Conservation (phyloP, 2,113 vertebrate genomes). For the Siniperca chuatsi region DNA sequence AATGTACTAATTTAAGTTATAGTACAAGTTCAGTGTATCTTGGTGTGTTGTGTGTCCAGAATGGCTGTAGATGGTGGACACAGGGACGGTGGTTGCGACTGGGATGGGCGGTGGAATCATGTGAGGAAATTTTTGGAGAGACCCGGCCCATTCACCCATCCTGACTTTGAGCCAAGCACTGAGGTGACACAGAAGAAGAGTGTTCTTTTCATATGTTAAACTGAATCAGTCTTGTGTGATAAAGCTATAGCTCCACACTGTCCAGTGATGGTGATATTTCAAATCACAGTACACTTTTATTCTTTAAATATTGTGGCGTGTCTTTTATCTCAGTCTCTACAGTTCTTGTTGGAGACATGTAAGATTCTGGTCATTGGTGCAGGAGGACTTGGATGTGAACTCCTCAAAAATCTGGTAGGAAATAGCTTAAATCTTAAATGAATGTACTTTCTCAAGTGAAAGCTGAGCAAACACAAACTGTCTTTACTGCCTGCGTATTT, state of each 20-base stretch:
- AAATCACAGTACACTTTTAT: not conserved
- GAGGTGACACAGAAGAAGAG: conserved; percentile 85
- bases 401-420: conserved; percentile 95
- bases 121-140: conserved; percentile 97
- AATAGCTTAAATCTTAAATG: not conserved
- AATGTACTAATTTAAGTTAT: not conserved
- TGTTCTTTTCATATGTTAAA: not conserved
- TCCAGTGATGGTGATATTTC: not conserved
- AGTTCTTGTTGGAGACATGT: conserved; percentile 95
- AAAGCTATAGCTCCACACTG: not conserved
- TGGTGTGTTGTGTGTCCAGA: conserved; percentile 89
- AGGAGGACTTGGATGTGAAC: conserved; percentile 96
- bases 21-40: conserved; percentile 33
- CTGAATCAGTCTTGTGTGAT: not conserved
- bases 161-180: conserved; percentile 97
- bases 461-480: not conserved
- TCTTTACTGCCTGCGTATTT: not conserved
- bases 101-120: conserved; percentile 98
- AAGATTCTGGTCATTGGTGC: conserved; percentile 96
- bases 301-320: not conserved
- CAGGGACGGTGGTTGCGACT: conserved; percentile 90
- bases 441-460: not conserved
- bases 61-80: conserved; percentile 98
- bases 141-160: conserved; percentile 97
- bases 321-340: conserved; percentile 85